These are phyloP conservation scores for Mixornis gularis DNA, from an alignment of 2,113 vertebrate species.

Conservation along the genomic window DNA sequence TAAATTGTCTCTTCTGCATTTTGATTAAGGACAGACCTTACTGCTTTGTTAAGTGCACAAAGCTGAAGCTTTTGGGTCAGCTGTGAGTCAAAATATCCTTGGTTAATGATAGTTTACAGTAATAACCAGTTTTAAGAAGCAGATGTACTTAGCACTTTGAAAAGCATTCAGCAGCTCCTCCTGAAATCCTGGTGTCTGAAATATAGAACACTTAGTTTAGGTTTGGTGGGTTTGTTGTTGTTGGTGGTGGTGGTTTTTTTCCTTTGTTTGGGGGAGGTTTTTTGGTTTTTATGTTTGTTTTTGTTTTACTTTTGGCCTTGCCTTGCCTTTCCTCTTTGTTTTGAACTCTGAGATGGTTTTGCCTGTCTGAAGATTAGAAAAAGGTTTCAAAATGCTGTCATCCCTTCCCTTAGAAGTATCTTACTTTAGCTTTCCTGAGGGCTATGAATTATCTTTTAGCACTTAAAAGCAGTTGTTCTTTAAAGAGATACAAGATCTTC, in stretches of 20 bases:
- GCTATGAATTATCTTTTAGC: background rate
- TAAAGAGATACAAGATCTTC: background rate
- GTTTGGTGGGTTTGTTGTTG: background rate
- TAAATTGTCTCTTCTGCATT: background rate
- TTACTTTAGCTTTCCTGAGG: background rate
- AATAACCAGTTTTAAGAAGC: background rate
- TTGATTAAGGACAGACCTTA: background rate
- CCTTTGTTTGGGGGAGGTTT: background rate
- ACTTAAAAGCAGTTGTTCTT: background rate
- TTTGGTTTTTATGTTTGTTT: background rate
- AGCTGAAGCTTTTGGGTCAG: background rate
- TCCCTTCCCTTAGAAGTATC: background rate
- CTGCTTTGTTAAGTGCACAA: background rate
- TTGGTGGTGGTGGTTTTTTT: fast-evolving
- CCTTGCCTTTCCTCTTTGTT: background rate
- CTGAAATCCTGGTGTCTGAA: background rate
- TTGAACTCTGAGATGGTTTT: background rate
- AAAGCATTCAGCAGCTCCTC: background rate
- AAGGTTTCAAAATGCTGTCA: background rate
- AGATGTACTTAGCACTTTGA: background rate
- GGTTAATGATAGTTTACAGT: background rate
- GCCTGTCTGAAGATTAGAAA: background rate
- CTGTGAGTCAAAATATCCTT: background rate
- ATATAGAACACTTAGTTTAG: background rate
- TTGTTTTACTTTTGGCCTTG: background rate